Base-by-base conservation (phyloP, 2,888 invertebrate genomes). In the Melieria crassipennis region DNA sequence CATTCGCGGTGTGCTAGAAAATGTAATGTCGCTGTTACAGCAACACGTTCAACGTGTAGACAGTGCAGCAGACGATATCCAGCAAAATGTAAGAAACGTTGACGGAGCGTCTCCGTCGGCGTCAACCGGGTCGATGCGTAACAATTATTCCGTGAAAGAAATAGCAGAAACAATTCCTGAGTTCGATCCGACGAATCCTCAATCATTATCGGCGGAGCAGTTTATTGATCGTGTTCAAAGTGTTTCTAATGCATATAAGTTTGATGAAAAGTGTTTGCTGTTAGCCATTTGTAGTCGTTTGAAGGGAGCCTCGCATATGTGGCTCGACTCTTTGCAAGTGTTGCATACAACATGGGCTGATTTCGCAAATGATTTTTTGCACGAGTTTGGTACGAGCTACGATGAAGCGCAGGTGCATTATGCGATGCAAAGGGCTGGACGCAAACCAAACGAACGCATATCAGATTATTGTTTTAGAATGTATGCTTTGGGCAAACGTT, bases 161-260 rank as follows among this genome's bases (percentile, higher is more conserved):
- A 73, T 69, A 47, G 58, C 69, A 1, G 72, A 69, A 10, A 56
- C 70, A 0, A 70, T 68, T 10, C 58, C 71, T 0, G 64, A 67
- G 45, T 72, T 65, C 45, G 45, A 65, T 46, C 71, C 63, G 5
- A 64, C 71, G 1, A 58, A 68, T 64, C 58, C 67, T 4, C 6
- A 7, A 4, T 69, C 65, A 3, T 11, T 72, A 4, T 60, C 45
- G 11, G 71, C 52, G 0, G 62, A 73, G 13, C 73, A 71, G n/a
- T 71, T 73, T 42, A 52, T 71, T 3, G 9, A 65, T 7, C 47
- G 71, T 2, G 71, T 71, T 0, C 55, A 73, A 30, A 64, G 60
- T 0, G 60, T 67, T 6, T 61, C 64, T 1, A 4, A 9, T 1
- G 71, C 71, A 42, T 69, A 73, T 13, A 11, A 30, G 1, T 71